phyloP scores from a whole-genome alignment of 2,888 invertebrate species.

The Polydesmus complanatus region DNA sequence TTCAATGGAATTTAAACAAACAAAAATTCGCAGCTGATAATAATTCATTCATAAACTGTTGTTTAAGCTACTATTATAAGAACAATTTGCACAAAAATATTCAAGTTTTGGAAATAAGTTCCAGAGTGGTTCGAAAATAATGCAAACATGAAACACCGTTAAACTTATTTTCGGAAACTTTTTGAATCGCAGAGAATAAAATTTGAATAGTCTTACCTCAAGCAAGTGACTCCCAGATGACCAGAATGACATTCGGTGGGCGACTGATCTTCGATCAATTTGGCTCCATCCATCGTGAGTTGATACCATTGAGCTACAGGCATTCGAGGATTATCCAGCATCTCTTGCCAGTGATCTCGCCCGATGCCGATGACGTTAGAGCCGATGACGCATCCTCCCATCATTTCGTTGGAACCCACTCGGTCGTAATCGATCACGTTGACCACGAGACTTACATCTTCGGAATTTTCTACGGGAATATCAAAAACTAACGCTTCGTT shows the following conservation, averaged over 20 bases:
- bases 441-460: slow-evolving; percentile 64
- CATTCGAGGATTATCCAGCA: slow-evolving; percentile 67
- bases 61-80: too few species aligned
- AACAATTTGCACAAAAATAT: too few species aligned
- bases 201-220: slow-evolving; percentile 2
- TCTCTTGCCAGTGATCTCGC: slow-evolving; percentile 69
- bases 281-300: slow-evolving; percentile 29
- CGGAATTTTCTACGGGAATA: slow-evolving; percentile 64
- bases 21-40: too few species aligned
- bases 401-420: slow-evolving; percentile 71
- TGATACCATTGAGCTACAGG: slow-evolving; percentile 77
- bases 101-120: too few species aligned
- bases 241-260: slow-evolving; percentile 9
- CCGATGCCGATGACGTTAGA: slow-evolving; percentile 59
- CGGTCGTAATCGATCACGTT: slow-evolving; percentile 85
- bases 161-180: too few species aligned
- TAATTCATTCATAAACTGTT: too few species aligned
- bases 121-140: too few species aligned
- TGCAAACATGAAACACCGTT: too few species aligned
- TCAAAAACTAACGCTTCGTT: slow-evolving; percentile 90
- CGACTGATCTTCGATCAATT: neutral
- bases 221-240: slow-evolving; percentile 8
- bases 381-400: slow-evolving; percentile 67
- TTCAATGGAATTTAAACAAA: too few species aligned
- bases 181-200: neutral